Conservation (phyloP, 2,797 vertebrate genomes). For the Molothrus aeneus region DNA sequence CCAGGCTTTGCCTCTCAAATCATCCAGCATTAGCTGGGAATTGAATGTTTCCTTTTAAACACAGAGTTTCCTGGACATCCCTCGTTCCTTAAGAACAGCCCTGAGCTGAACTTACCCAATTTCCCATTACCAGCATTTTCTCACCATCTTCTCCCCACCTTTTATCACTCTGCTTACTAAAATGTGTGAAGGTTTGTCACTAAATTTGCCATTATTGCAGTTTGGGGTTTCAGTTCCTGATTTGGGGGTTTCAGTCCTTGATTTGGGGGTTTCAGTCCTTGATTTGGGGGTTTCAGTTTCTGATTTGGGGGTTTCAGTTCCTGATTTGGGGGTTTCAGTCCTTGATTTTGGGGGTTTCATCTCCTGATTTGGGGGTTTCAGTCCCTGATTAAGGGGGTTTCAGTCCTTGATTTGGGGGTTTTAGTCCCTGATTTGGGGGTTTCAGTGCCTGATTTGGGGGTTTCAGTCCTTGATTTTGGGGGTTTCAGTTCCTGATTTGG, state of each 20-base stretch:
- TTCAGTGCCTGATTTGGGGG: too few species aligned
- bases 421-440: too few species aligned
- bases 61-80: background rate
- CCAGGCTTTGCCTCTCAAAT: background rate
- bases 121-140: background rate
- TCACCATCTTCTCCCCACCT: fast-evolving
- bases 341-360: background rate
- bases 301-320: background rate
- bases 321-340: too few species aligned
- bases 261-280: too few species aligned
- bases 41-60: background rate
- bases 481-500: too few species aligned
- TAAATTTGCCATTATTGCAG: fast-evolving
- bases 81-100: background rate
- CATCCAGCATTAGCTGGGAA: background rate
- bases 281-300: background rate
- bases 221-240: background rate
- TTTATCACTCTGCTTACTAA: fast-evolving
- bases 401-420: too few species aligned
- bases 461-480: too few species aligned
- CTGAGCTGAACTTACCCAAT: fast-evolving
- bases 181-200: fast-evolving
- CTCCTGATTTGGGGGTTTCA: background rate
- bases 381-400: too few species aligned
- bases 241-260: background rate